Conservation (phyloP, 2,797 vertebrate genomes). For the Pipistrellus pipistrellus region DNA sequence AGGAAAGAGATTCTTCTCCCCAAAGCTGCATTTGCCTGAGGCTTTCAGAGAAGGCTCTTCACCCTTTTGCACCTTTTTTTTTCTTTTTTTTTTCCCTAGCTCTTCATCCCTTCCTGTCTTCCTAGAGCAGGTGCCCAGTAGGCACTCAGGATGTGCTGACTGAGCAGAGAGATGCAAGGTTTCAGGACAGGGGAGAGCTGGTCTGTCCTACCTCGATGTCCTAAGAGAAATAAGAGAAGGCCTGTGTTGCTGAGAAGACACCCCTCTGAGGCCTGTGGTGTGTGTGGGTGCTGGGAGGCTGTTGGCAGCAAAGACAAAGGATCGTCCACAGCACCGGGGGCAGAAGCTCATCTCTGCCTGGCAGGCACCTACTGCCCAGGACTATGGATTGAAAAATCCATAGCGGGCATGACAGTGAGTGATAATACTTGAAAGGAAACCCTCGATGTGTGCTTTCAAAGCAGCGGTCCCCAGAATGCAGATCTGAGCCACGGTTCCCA, state of each 20-base stretch:
- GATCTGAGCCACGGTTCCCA: rapidly evolving
- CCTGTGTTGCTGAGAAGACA: not conserved
- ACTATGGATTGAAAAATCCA: conserved; percentile 61
- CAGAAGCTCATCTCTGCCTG: conserved; percentile 12
- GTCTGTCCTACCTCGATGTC: not conserved
- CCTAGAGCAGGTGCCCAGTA: not conserved
- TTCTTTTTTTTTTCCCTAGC: not conserved
- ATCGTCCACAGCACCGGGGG: not conserved
- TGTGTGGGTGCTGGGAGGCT: not conserved
- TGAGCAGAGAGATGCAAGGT: not conserved
- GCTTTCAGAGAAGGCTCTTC: not conserved
- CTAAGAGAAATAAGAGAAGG: not conserved
- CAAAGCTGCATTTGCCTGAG: not conserved
- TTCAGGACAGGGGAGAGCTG: not conserved
- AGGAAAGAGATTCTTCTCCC: not conserved
- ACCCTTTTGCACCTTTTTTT: no score
- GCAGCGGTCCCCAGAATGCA: not conserved
- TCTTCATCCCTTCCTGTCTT: not conserved
- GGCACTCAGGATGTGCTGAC: not conserved
- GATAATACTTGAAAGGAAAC: conserved; percentile 71
- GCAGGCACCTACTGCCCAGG: conserved; percentile 18
- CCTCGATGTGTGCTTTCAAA: not conserved
- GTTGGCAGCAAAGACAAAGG: not conserved
- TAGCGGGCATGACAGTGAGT: conserved; percentile 8
- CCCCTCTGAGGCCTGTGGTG: not conserved